phyloP scores from a whole-genome alignment of 1,140 invertebrate species.

The Drosophila kanapiae region DNA sequence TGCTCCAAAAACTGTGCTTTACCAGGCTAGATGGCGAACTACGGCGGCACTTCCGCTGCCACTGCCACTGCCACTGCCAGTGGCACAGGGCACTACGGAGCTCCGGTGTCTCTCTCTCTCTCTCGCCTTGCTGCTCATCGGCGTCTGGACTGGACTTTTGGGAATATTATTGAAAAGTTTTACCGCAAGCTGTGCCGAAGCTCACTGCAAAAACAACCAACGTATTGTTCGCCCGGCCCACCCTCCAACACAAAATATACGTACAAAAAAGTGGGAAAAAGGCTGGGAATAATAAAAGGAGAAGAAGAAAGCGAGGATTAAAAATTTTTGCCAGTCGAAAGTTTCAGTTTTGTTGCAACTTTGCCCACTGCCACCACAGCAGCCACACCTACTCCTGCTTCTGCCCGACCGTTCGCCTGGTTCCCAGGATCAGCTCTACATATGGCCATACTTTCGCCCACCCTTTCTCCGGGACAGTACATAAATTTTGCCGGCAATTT shows the following conservation, averaged over 20 bases:
- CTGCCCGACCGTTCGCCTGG: background rate
- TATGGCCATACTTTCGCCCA: constrained; percentile 26
- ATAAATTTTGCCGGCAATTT: constrained; percentile 72
- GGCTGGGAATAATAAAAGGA: constrained; percentile 31
- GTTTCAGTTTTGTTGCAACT: constrained; percentile 81
- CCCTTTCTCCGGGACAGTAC: constrained; percentile 44
- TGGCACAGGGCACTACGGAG: constrained; percentile 14
- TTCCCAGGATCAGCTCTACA: constrained; percentile 21
- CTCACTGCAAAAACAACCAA: constrained; percentile 70
- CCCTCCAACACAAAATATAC: constrained; percentile 35
- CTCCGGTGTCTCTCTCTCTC: constrained; percentile 30
- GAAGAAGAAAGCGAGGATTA: constrained; percentile 52
- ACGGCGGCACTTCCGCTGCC: constrained; percentile 75
- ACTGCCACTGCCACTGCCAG: constrained; percentile 17
- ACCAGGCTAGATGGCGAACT: constrained; percentile 57
- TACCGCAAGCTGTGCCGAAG: constrained; percentile 76
- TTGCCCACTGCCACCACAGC: constrained; percentile 72
- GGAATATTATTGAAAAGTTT: constrained; percentile 83
- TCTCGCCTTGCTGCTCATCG: constrained; percentile 22
- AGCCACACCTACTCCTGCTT: constrained; percentile 32
- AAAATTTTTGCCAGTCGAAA: constrained; percentile 64
- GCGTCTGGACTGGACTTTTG: constrained; percentile 76
- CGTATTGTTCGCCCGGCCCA: constrained; percentile 63
- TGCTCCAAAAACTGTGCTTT: constrained; percentile 67
- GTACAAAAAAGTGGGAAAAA: constrained; percentile 45